Evolutionary conservation across 2,113 vertebrate genomes (phyloP).

Genomic region (Barbus barbus): DNA sequence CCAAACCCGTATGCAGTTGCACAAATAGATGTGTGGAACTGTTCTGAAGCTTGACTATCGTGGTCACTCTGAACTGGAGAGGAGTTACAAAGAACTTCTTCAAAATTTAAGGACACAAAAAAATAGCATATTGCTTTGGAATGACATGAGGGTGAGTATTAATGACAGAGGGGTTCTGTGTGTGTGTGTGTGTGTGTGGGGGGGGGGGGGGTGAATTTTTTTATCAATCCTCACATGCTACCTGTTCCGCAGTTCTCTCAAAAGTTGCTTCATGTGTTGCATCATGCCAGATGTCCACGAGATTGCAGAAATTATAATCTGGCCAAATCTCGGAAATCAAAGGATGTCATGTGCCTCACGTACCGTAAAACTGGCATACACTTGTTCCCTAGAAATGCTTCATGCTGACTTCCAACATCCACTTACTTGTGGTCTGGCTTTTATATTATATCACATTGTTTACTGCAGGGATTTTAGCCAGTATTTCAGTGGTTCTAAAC

Average conservation of each 20-base stretch:
- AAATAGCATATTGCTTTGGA: not conserved
- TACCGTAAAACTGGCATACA: not conserved
- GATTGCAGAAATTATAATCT: conserved; percentile 1
- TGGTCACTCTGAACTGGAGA: not conserved
- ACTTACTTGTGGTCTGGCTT: not conserved
- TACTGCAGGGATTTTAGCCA: not conserved
- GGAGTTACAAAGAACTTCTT: not conserved
- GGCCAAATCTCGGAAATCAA: not conserved
- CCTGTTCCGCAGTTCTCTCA: not conserved
- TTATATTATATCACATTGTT: not conserved
- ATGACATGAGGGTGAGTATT: not conserved
- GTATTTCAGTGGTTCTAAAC: not conserved
- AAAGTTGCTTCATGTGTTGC: not conserved
- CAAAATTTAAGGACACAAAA: too few relatives aligned
- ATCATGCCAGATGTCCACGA: not conserved
- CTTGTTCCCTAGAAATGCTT: not conserved
- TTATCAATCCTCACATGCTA: not conserved
- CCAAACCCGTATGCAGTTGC: not conserved
- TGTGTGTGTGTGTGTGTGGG: too few relatives aligned
- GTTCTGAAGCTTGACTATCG: not conserved
- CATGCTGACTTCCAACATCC: not conserved
- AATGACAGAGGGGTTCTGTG: too few relatives aligned
- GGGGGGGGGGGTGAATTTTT: too few relatives aligned
- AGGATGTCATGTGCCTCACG: not conserved
- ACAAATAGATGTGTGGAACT: not conserved